Conservation (phyloP, 2,888 invertebrate genomes). For the Dorcus hopei region DNA sequence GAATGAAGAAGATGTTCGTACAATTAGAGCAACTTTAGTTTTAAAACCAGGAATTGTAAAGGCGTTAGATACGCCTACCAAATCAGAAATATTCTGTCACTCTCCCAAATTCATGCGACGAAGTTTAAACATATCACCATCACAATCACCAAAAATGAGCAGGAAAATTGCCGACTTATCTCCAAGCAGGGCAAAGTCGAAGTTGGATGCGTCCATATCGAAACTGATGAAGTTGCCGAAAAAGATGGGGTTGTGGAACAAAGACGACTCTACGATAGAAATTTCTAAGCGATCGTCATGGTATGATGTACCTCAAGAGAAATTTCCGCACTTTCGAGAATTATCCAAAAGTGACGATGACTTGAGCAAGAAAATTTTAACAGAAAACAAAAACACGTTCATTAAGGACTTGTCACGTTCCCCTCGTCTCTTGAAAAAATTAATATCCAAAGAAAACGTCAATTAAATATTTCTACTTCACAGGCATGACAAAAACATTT, state of each 20-base stretch:
- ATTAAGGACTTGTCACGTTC: background rate
- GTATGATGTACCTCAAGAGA: slow-evolving; percentile 28
- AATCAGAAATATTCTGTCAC: slow-evolving; percentile 32
- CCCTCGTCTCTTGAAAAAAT: background rate
- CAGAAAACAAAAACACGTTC: background rate
- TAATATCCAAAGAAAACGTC: background rate
- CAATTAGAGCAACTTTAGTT: slow-evolving; percentile 52
- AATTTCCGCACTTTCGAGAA: slow-evolving; percentile 14
- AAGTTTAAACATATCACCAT: slow-evolving; percentile 27
- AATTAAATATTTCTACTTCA: slow-evolving; percentile 8
- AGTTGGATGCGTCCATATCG: slow-evolving; percentile 21
- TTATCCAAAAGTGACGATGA: slow-evolving; percentile 39
- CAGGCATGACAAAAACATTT: slow-evolving; percentile 12
- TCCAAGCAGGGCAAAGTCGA: slow-evolving; percentile 30
- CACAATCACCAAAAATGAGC: slow-evolving; percentile 12
- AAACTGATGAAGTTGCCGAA: slow-evolving; percentile 55
- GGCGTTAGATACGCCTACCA: slow-evolving; percentile 30
- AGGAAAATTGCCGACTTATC: slow-evolving; percentile 16
- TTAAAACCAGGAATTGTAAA: slow-evolving; percentile 51
- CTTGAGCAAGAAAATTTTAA: slow-evolving; percentile 4
- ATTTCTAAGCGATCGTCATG: slow-evolving; percentile 31
- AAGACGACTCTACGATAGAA: slow-evolving; percentile 41
- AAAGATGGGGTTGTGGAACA: slow-evolving; percentile 58
- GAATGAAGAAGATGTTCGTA: slow-evolving; percentile 22
- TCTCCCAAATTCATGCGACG: slow-evolving; percentile 40